phyloP scores from a whole-genome alignment of 2,113 vertebrate species.

The Clarias macrocephalus region DNA sequence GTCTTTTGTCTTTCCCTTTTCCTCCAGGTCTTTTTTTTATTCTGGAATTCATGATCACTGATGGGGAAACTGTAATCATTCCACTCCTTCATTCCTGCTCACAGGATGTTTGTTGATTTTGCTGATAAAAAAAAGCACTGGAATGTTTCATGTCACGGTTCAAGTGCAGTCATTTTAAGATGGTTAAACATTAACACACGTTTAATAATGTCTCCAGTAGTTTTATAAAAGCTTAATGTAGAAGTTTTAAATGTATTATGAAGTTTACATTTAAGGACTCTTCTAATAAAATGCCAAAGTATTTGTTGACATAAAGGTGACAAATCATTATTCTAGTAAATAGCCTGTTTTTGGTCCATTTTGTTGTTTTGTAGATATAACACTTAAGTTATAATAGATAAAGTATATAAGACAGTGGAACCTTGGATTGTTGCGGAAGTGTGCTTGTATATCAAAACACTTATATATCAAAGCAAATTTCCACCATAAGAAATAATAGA shows the following conservation, averaged over 20 bases:
- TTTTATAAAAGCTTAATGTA: too few relatives aligned
- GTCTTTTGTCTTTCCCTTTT: background rate
- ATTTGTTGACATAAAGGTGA: background rate
- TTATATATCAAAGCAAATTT: too few relatives aligned
- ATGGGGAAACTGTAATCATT: background rate
- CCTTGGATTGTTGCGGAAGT: too few relatives aligned
- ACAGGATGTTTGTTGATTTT: slow-evolving; percentile 18
- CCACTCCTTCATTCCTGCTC: slow-evolving; percentile 5
- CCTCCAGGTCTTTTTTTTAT: background rate
- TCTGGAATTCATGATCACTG: background rate
- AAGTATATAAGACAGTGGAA: too few relatives aligned
- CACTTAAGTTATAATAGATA: too few relatives aligned
- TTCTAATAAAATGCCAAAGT: too few relatives aligned
- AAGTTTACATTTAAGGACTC: too few relatives aligned
- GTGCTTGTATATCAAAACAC: too few relatives aligned
- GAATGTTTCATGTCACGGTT: slow-evolving; percentile 26
- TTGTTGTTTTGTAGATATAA: background rate
- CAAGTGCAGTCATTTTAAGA: slow-evolving; percentile 11
- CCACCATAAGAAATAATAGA: too few relatives aligned
- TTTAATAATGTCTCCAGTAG: slow-evolving; percentile 2
- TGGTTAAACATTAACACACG: slow-evolving; percentile 11
- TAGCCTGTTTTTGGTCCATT: background rate
- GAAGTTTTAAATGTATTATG: too few relatives aligned
- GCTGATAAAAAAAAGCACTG: background rate
- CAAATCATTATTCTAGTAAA: background rate